These are phyloP conservation scores for Triplophysa yarkandensis DNA, from an alignment of 2,797 vertebrate genomes.

Conservation along the genomic window DNA sequence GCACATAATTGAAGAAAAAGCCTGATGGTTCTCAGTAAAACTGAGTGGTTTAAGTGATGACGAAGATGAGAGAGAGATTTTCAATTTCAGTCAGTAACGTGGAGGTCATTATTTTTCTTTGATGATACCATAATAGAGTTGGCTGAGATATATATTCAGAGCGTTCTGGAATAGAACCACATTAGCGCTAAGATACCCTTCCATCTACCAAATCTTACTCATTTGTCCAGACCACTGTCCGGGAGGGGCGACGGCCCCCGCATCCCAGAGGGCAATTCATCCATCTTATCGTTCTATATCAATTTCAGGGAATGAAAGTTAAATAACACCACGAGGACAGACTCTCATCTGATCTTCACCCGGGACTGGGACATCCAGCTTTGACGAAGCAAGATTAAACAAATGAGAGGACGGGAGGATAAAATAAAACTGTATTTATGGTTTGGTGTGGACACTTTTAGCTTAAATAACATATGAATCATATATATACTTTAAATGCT, in stretches of 20 bases:
- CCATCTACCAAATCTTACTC: conserved; percentile 51
- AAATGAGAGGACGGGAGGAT: neutral
- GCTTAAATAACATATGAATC: too few relatives aligned
- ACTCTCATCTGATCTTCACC: conserved; percentile 34
- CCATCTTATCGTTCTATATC: conserved; percentile 59
- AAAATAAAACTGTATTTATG: too few relatives aligned
- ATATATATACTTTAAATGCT: too few relatives aligned
- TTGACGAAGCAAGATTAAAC: conserved; percentile 13
- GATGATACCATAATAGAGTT: conserved; percentile 59
- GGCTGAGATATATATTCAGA: conserved; percentile 52
- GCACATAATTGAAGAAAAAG: conserved; percentile 48
- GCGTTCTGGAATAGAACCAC: conserved; percentile 53
- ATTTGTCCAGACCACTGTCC: conserved; percentile 51
- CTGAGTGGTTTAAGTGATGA: conserved; percentile 56
- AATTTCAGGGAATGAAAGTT: conserved; percentile 62
- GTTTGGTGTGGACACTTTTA: too few relatives aligned
- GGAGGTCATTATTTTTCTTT: conserved; percentile 61
- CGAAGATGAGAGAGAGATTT: conserved; percentile 59
- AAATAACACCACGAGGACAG: conserved; percentile 46
- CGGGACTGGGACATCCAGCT: conserved; percentile 40
- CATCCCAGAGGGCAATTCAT: conserved; percentile 53
- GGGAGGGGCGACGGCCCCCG: conserved; percentile 35
- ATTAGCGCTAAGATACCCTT: conserved; percentile 58
- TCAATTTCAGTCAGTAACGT: conserved; percentile 60
- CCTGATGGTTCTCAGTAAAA: conserved; percentile 46